A percentile compares a stretch with the other conserved stretches of the same genome.
Evolutionary conservation across 2,888 invertebrate genomes (phyloP).

Genomic region (Oscheius sp.): DNA sequence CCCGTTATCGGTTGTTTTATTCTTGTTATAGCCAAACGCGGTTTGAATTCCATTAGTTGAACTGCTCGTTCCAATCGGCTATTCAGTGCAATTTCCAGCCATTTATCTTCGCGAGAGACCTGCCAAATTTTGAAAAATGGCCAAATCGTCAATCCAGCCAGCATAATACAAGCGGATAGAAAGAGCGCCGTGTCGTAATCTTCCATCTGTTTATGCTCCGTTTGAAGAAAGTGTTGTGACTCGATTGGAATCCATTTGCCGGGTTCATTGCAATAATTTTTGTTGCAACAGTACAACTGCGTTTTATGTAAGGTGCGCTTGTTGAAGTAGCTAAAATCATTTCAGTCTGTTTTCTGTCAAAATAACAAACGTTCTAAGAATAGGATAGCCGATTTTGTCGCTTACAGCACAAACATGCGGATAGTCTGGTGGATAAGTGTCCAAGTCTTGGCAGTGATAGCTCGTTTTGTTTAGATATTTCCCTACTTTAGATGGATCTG

Average conservation of each 20-base stretch:
- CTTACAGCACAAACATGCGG: neutral
- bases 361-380: neutral
- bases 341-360: too few species aligned
- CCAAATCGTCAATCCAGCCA: neutral
- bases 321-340: conserved; percentile 6
- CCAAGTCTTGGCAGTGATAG: conserved; percentile 14
- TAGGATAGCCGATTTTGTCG: neutral
- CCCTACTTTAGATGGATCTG: neutral
- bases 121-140: neutral
- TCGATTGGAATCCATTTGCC: neutral
- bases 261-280: neutral
- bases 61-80: neutral
- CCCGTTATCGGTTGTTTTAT: neutral
- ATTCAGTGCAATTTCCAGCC: neutral
- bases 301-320: neutral
- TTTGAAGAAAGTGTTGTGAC: neutral
- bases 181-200: neutral
- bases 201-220: neutral
- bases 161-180: neutral
- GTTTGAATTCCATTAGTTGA: conserved; percentile 1
- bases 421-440: neutral
- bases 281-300: conserved; percentile 6
- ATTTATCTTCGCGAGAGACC: neutral
- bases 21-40: neutral
- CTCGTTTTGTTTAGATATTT: conserved; percentile 1